phyloP scores from a whole-genome alignment of 2,888 invertebrate species.

The Serripes groenlandicus region DNA sequence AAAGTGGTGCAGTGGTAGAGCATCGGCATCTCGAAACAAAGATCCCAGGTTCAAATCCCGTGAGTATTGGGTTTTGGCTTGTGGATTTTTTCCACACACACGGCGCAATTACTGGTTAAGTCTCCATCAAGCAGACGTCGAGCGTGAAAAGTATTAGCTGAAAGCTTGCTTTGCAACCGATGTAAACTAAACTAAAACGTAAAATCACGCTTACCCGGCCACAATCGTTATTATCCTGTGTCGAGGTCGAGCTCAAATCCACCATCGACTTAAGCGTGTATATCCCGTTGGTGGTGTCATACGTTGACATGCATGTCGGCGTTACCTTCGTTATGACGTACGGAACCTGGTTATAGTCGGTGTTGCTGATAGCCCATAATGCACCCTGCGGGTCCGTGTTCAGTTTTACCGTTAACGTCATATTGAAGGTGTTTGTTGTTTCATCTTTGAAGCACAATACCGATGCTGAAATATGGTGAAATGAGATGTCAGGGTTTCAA shows the following conservation, averaged over 20 bases:
- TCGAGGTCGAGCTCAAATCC: not conserved
- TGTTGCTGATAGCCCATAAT: constrained; percentile 2
- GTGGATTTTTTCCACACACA: no score
- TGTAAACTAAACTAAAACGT: not conserved
- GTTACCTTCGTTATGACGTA: not conserved
- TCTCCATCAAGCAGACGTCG: no score
- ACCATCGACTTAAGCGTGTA: not conserved
- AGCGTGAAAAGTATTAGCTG: no score
- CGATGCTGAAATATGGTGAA: not conserved
- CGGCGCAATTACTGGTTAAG: no score
- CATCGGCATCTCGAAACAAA: no score
- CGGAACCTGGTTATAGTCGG: not conserved
- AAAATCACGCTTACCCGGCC: constrained; percentile 1
- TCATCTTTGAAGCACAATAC: not conserved
- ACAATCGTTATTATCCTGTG: constrained; percentile 1
- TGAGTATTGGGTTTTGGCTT: no score
- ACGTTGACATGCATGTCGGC: not conserved
- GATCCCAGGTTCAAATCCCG: no score
- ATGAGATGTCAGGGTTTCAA: no score
- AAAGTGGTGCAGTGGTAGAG: no score
- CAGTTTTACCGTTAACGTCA: not conserved
- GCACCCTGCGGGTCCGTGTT: constrained; percentile 10
- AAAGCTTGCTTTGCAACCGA: no score
- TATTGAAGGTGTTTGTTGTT: not conserved
- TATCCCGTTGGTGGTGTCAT: not conserved